Base-by-base conservation (phyloP, 2,797 vertebrate species). In the Danio choprae region DNA sequence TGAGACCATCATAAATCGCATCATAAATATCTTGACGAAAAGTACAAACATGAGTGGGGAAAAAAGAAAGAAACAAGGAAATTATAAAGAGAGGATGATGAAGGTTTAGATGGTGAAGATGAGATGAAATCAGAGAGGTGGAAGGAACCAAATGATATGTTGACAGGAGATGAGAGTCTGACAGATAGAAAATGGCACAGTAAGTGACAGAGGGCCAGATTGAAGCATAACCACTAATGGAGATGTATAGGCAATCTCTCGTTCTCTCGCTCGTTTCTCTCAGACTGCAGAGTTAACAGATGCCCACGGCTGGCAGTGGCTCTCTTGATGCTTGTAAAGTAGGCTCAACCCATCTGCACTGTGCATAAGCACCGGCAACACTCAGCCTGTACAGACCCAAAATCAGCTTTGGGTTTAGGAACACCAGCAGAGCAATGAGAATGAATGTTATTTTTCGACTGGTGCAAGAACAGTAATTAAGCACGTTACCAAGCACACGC, bases 281-380 rank as follows among this genome's bases (percentile, higher is more conserved):
- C 79, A 53, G 79, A 80, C 58, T 38, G 67, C 63, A 71, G 65
- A 79, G 83, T 76, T 84, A 87, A 81, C 86, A 87, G 86, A 89
- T 87, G 86, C 82, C 84, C 67, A 72, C 38, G 79, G 75, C 84
- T 89, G 85, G 80, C 74, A 81, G 76, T 40, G 68, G 76, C 83
- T 79, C 85, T 80, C 75, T 65, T 73, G 67, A 60, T 76, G 80
- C 64, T 81, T 79, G 81, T 84, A 85, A 83, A 84, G 71, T 77
- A 84, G 74, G 50, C 73, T 73, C 78, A 46, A 67, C 76, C 86
- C 84, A 87, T 87, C 84, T 87, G 83, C 72, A 81, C 77, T 43
- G 77, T 75, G 67, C 64, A 77, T 70, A 60, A 68, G 48, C 56
- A 65, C 72, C 60, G 77, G 68, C 56, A 70, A 56, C 67, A 41